Evolutionary conservation across 2,888 invertebrate genomes (phyloP).

Genomic region (Lathronympha strigana): DNA sequence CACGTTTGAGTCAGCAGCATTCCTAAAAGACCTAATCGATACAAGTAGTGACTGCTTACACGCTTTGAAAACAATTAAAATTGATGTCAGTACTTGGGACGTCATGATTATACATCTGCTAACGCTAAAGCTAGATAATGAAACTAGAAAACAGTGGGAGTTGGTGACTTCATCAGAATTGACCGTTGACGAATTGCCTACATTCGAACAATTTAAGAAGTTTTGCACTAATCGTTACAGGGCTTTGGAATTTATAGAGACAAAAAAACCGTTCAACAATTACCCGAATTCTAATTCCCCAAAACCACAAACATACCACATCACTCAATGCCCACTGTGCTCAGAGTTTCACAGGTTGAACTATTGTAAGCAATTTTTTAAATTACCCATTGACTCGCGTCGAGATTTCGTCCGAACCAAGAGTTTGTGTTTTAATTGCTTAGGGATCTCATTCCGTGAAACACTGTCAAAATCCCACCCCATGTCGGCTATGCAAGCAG

Average conservation of each 20-base stretch:
- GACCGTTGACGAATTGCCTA: too few relatives aligned
- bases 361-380: conserved; percentile 46
- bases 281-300: neutral
- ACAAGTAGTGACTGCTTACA: conserved; percentile 16
- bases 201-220: too few relatives aligned
- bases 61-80: conserved; percentile 1
- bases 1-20: conserved; percentile 1
- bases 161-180: too few relatives aligned
- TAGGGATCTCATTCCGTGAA: too few relatives aligned
- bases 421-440: too few relatives aligned
- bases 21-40: conserved; percentile 12
- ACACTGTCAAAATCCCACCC: conserved; percentile 37
- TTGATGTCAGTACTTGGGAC: conserved; percentile 44
- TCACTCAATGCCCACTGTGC: conserved; percentile 45
- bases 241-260: conserved; percentile 45
- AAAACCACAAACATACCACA: conserved; percentile 5
- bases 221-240: conserved; percentile 45
- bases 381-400: conserved; percentile 37
- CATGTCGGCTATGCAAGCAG: conserved; percentile 43
- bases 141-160: conserved; percentile 46
- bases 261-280: conserved; percentile 15
- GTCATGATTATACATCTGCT: conserved; percentile 40
- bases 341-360: conserved; percentile 45
- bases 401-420: conserved; percentile 45
- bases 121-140: conserved; percentile 32